Evolutionary conservation across 1,140 invertebrate genomes (phyloP).

Genomic region (Drosophila bifasciata): DNA sequence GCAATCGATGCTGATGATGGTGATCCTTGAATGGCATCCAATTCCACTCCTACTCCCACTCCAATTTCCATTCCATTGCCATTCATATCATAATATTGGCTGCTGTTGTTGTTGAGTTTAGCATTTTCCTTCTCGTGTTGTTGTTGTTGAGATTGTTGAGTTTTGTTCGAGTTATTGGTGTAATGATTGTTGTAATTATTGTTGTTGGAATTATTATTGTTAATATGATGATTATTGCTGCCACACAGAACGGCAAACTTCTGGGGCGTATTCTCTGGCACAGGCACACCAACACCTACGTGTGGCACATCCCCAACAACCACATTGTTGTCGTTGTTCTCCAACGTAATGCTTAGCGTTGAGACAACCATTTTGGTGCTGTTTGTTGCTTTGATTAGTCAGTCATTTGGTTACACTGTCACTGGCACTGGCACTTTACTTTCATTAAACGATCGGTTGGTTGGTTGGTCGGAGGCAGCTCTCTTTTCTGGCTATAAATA

Average conservation of each 20-base stretch:
- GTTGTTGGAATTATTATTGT: conserved; percentile 25
- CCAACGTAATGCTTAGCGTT: conserved; percentile 71
- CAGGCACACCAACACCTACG: background rate
- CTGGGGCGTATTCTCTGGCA: conserved; percentile 19
- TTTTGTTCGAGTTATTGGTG: conserved; percentile 26
- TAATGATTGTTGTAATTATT: conserved; percentile 38
- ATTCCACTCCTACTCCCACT: background rate
- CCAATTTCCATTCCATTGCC: conserved; percentile 46
- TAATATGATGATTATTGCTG: conserved; percentile 29
- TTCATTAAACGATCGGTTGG: background rate
- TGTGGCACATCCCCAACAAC: conserved; percentile 12
- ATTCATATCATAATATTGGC: conserved; percentile 66
- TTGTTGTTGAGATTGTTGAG: conserved; percentile 38
- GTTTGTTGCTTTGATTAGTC: background rate
- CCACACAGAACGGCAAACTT: conserved; percentile 22
- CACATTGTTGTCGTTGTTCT: conserved; percentile 48
- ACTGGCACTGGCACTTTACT: background rate
- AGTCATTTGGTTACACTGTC: no score
- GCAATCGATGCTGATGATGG: conserved; percentile 4
- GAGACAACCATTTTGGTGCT: conserved; percentile 68
- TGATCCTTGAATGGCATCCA: conserved; percentile 13
- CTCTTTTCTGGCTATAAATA: conserved; percentile 8
- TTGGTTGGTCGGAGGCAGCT: background rate
- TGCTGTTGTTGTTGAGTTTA: conserved; percentile 48
- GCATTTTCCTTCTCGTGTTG: conserved; percentile 35